phyloP scores from a whole-genome alignment of 35 echinoderm and acorn worm genomes.

The Apostichopus parvimensis region DNA sequence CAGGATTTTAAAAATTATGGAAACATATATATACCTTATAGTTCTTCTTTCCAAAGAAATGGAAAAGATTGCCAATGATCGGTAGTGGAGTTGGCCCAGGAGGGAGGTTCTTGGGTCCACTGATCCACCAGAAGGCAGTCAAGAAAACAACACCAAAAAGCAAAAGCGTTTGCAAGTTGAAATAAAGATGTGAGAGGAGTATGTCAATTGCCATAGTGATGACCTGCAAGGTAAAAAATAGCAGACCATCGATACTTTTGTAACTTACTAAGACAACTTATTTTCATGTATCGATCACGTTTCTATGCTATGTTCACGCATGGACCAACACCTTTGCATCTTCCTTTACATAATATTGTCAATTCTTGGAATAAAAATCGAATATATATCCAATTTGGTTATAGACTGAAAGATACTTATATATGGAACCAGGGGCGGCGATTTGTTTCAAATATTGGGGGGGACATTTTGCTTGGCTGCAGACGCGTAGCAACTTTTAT shows the following conservation, averaged over 20 bases:
- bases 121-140: background rate
- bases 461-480: too few species aligned
- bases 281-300: conserved; percentile 17
- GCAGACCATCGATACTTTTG: conserved; percentile 6
- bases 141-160: conserved; percentile 44
- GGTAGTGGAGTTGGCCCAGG: conserved; percentile 29
- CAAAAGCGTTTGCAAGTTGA: conserved; percentile 6
- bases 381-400: too few species aligned
- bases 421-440: too few species aligned
- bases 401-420: too few species aligned
- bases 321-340: conserved; percentile 12
- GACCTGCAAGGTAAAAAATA: conserved; percentile 11
- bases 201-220: conserved; percentile 9
- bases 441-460: too few species aligned
- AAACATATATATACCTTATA: background rate
- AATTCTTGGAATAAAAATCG: too few species aligned
- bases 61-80: conserved; percentile 29
- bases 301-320: background rate
- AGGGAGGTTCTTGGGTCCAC: conserved; percentile 21
- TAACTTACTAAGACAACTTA: conserved; percentile 1
- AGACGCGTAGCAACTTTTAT: too few species aligned
- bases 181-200: background rate
- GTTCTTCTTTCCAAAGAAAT: conserved; percentile 28
- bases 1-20: too few species aligned
- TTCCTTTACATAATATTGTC: background rate